Percentiles rank a stretch among this genome's conserved stretches.
phyloP scores from a whole-genome alignment of 1,140 invertebrate species.

The Pogonognathellus flavescens region DNA sequence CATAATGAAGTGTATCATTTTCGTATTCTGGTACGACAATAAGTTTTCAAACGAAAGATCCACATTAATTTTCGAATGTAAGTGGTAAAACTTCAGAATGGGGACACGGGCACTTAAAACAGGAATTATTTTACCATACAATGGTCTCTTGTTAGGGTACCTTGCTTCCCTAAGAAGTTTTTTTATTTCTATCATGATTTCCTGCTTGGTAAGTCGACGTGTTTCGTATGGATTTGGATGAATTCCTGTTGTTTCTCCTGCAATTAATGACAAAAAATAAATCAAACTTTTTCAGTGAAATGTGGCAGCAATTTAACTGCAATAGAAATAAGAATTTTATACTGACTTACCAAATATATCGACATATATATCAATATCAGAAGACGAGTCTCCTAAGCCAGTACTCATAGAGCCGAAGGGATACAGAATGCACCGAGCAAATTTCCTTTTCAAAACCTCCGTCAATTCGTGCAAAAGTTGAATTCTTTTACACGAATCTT shows the following conservation, averaged over 20 bases:
- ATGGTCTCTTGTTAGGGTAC: not conserved
- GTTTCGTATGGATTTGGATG: not conserved
- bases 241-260: conserved; percentile 1
- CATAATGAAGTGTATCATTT: conserved; percentile 53
- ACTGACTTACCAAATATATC: conserved; percentile 25
- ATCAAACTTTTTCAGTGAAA: too few species aligned
- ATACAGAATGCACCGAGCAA: conserved; percentile 10
- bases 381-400: not conserved
- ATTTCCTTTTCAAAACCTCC: not conserved
- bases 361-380: conserved; percentile 31
- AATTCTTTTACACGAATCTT: not conserved
- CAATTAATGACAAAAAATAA: not conserved
- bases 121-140: conserved; percentile 32
- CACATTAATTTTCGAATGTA: conserved; percentile 1
- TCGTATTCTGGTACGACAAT: conserved; percentile 54
- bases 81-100: conserved; percentile 55
- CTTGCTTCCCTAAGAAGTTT: not conserved
- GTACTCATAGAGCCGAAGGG: conserved; percentile 37
- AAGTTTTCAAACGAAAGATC: conserved; percentile 63
- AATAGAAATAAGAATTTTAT: not conserved
- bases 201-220: not conserved
- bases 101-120: conserved; percentile 55
- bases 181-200: conserved; percentile 18
- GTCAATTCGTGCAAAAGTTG: not conserved
- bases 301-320: too few species aligned